Percentiles rank a stretch among this genome's conserved stretches.
Conservation (phyloP, 2,797 vertebrate species). For the Alauda arvensis region DNA sequence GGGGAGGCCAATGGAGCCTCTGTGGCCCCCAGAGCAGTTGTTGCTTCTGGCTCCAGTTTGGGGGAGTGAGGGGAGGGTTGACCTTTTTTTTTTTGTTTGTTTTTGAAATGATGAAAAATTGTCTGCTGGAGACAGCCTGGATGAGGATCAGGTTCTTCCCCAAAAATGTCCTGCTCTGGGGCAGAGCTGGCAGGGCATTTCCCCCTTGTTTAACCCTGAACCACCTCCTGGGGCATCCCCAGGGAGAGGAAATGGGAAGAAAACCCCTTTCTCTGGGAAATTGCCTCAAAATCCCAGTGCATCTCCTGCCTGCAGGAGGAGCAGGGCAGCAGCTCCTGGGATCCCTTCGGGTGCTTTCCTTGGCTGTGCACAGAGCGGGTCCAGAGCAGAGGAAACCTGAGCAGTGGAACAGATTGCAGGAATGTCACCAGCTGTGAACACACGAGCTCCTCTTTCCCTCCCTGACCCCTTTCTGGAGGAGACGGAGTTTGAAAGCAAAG, state of each 20-base stretch:
- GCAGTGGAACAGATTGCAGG: conserved; percentile 59
- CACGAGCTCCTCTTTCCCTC: conserved; percentile 37
- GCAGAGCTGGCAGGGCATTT: background rate
- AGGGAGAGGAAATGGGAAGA: background rate
- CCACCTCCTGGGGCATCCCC: background rate
- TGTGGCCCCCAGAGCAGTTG: conserved; percentile 30
- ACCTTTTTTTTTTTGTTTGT: background rate
- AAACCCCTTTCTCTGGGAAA: background rate
- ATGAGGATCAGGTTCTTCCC: background rate
- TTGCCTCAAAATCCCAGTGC: background rate
- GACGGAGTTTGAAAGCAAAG: background rate
- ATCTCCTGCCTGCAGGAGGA: background rate
- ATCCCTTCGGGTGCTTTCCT: background rate
- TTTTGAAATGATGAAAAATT: background rate
- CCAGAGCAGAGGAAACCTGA: conserved; percentile 15
- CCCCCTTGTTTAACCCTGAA: background rate
- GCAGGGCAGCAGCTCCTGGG: background rate
- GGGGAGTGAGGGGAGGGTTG: background rate
- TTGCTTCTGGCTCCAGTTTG: conserved; percentile 16
- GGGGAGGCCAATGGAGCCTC: background rate
- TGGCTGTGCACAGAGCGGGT: background rate
- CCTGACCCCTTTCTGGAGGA: conserved; percentile 3
- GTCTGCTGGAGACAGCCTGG: background rate
- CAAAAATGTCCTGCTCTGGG: background rate
- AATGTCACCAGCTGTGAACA: conserved; percentile 60